Conservation (phyloP, 2,113 vertebrate species). For the Monopterus albus region DNA sequence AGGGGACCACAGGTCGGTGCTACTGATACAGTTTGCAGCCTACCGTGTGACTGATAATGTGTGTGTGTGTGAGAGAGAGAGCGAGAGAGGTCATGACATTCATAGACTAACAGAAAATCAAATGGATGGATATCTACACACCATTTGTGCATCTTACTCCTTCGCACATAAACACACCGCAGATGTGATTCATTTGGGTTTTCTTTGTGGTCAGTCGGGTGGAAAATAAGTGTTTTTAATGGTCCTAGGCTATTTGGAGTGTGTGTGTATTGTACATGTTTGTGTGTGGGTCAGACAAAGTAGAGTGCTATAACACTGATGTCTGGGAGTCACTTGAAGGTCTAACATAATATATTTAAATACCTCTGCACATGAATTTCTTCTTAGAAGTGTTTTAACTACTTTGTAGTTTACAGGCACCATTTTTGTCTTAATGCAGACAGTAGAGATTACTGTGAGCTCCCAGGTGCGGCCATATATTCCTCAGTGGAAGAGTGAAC, state of each 20-base stretch:
- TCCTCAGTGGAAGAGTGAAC: background rate
- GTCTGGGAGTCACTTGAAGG: conserved; percentile 55
- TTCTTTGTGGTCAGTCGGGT: conserved; percentile 50
- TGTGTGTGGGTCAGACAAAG: conserved; percentile 33
- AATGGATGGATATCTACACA: conserved; percentile 39
- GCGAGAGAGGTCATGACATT: conserved; percentile 26
- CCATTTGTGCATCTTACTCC: conserved; percentile 21
- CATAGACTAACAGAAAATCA: conserved; percentile 33
- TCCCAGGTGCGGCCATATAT: background rate
- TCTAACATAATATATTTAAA: conserved; percentile 38
- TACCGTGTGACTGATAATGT: background rate
- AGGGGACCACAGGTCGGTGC: conserved; percentile 2
- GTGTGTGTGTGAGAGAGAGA: background rate
- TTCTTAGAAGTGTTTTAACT: conserved; percentile 10
- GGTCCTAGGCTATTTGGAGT: conserved; percentile 37
- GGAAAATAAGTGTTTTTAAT: conserved; percentile 64
- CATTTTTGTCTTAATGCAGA: conserved; percentile 4
- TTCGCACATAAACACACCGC: background rate
- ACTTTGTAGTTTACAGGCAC: conserved; percentile 17
- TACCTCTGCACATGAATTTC: background rate
- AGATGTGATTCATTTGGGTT: conserved; percentile 58
- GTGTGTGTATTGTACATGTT: conserved; percentile 38
- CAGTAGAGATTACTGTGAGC: background rate
- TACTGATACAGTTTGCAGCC: background rate
- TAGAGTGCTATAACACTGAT: conserved; percentile 28